Conservation (phyloP, 2,888 invertebrate genomes). For the Strigamia crassipes region DNA sequence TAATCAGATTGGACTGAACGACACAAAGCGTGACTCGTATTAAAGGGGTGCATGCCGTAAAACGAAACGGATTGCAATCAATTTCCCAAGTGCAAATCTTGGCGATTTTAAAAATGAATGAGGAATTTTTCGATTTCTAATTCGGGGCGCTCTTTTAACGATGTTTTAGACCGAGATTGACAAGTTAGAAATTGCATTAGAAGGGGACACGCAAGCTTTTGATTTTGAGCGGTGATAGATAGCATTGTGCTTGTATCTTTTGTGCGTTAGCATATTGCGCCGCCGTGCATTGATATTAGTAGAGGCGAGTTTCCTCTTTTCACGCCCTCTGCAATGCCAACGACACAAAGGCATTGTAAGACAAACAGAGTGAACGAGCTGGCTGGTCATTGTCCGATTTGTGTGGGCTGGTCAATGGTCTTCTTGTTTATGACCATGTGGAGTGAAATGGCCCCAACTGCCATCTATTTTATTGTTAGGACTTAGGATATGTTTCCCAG, state of each 20-base stretch:
- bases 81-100: no score
- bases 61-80: no score
- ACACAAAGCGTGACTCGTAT: no score
- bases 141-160: neutral
- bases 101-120: no score
- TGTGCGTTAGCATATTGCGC: neutral
- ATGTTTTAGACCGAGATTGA: neutral
- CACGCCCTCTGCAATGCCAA: neutral
- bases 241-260: neutral
- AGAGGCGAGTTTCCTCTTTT: neutral
- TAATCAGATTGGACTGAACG: no score
- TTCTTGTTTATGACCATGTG: neutral
- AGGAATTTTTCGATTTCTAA: neutral
- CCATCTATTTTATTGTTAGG: neutral
- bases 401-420: conserved; percentile 4
- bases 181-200: conserved; percentile 3
- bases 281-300: neutral
- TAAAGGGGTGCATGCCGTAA: no score
- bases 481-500: conserved; percentile 1
- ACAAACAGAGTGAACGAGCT: neutral
- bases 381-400: neutral
- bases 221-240: neutral
- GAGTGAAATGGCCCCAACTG: neutral
- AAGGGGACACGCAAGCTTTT: neutral
- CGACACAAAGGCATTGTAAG: neutral